Base-by-base conservation (phyloP, 2,888 invertebrate species). In the Galeopsomyia nigrocyanea region DNA sequence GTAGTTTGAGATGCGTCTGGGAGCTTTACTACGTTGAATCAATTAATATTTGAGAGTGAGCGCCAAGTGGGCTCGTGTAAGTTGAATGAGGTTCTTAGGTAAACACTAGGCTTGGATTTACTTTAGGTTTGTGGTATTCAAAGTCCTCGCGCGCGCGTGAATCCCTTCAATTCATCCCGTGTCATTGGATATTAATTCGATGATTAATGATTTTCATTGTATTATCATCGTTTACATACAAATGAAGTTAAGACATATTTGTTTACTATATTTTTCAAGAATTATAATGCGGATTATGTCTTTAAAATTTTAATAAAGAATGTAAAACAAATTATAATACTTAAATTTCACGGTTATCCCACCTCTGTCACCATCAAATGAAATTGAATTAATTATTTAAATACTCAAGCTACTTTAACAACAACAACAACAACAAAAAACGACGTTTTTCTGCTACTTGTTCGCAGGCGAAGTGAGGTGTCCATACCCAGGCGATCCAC, bases 401-500 rank as follows among this genome's bases (percentile, higher is more conserved):
- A 5, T 26, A 3, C 26, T 3, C 2, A 26, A 26, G 26, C 26
- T 26, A 5, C 26, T 26, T 26, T 26, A 26, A 26, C 5, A 5
- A 26, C 26, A 5, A 5, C 3, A 26, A 26, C n/a, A n/a, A n/a
- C n/a, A n/a, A n/a, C n/a, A 26, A 26, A 3, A 5, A 26, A 26
- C 26, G 26, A 26, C 5, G 39, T 39, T 39, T 39, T 39, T 39
- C 39, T 39, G 10, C 39, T 39, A 7, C 13, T 10, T 39, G 39
- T 64, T 70, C 31, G 3, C 68, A 93, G 93, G 93, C 87, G 91
- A 92, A 87, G 90, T 92, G 51, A 90, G 92, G 79, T 93, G 93
- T 84, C 90, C 91, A 26, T 92, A 92, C 82, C 90, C 92, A 10
- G 92, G 92, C 14, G 92, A 92, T 82, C 92, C 92, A 31, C 90